Conservation (phyloP, 2,113 vertebrate genomes). For the Meleagris gallopavo region DNA sequence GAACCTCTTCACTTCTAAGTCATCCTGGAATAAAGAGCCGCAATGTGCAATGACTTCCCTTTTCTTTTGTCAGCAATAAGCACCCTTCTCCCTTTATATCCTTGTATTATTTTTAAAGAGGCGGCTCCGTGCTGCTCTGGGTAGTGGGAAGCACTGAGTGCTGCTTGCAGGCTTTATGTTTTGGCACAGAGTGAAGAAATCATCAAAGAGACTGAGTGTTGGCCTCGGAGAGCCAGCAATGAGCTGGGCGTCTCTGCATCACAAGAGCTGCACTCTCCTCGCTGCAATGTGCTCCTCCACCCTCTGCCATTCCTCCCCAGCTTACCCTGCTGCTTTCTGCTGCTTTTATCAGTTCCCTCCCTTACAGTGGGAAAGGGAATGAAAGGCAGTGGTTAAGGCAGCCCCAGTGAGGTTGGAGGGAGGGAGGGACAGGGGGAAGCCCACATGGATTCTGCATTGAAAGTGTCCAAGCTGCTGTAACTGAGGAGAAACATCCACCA, state of each 20-base stretch:
- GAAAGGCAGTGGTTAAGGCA: not conserved
- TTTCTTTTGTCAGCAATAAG: slow-evolving; percentile 20
- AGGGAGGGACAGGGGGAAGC: too few species aligned
- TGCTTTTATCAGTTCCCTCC: not conserved
- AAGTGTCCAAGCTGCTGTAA: too few species aligned
- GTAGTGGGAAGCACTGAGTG: slow-evolving; percentile 39
- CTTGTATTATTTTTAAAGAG: slow-evolving; percentile 10
- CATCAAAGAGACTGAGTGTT: not conserved
- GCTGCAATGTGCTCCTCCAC: not conserved
- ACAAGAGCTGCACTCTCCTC: not conserved
- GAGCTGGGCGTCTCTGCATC: not conserved
- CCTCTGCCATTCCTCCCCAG: not conserved
- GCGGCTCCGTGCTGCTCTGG: slow-evolving; percentile 28
- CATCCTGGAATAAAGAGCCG: not conserved
- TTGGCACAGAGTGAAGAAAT: slow-evolving; percentile 52
- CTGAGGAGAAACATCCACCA: too few species aligned
- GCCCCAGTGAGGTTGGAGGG: too few species aligned
- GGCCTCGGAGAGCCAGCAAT: not conserved
- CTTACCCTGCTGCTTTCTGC: accelerated
- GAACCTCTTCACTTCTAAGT: not conserved
- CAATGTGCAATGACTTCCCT: not conserved
- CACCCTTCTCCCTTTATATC: not conserved
- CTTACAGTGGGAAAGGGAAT: not conserved
- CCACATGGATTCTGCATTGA: too few species aligned
- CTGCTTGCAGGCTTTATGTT: slow-evolving; percentile 40